A percentile compares a stretch with the other conserved stretches of the same genome.
These are phyloP conservation scores for Osmoderma eremita DNA, from an alignment of 2,888 invertebrate species.

Conservation along the genomic window DNA sequence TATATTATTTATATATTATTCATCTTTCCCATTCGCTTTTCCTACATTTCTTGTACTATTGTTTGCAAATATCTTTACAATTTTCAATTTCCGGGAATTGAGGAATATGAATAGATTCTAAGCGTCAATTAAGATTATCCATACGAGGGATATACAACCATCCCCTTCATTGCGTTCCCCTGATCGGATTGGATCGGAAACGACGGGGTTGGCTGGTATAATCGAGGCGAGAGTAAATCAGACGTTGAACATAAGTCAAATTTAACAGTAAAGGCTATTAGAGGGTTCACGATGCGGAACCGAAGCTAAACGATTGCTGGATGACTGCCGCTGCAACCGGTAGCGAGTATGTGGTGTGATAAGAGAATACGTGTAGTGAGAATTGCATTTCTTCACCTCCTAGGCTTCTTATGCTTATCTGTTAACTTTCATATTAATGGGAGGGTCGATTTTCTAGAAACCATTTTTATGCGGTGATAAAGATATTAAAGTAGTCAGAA, in stretches of 20 bases:
- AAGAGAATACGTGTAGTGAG: constrained; percentile 4
- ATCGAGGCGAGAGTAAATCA: constrained; percentile 47
- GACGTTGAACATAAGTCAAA: constrained; percentile 50
- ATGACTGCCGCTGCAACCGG: neutral
- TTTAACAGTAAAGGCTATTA: constrained; percentile 53
- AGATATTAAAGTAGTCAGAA: neutral
- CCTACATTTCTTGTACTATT: too few relatives aligned
- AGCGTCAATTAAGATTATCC: too few relatives aligned
- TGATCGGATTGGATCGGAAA: too few relatives aligned
- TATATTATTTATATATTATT: too few relatives aligned
- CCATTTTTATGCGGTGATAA: neutral
- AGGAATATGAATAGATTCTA: too few relatives aligned
- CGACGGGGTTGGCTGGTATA: too few relatives aligned
- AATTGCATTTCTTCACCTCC: neutral
- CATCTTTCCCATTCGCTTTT: too few relatives aligned
- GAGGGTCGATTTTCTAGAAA: neutral
- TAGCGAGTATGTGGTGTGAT: constrained; percentile 9
- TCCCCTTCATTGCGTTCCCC: too few relatives aligned
- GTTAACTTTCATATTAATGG: neutral
- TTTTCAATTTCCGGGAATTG: too few relatives aligned
- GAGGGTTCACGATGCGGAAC: constrained; percentile 52
- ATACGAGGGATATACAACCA: too few relatives aligned
- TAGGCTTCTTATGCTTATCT: too few relatives aligned
- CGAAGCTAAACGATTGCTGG: constrained; percentile 38
- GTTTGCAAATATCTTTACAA: too few relatives aligned